A percentile compares a stretch with the other conserved stretches of the same genome.
These are phyloP conservation scores for Pedionomus torquatus DNA, from an alignment of 2,113 vertebrate genomes.

Conservation along the genomic window DNA sequence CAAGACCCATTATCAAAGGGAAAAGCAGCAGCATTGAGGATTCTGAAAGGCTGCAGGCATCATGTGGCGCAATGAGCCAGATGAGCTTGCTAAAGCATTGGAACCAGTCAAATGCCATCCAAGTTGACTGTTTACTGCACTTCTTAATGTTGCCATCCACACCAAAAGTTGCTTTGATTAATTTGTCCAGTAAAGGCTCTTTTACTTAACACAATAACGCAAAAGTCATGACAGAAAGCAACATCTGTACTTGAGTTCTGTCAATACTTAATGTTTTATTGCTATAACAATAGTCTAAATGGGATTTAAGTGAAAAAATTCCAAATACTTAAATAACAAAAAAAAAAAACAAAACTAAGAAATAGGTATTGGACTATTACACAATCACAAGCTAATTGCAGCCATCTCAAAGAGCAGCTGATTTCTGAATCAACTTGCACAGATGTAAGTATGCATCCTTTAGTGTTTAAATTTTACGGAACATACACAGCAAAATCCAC, in stretches of 20 bases:
- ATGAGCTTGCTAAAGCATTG: background rate
- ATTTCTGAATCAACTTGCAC: background rate
- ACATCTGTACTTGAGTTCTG: background rate
- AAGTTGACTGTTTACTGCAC: background rate
- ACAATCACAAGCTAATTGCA: background rate
- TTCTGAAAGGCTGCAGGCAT: constrained; percentile 35
- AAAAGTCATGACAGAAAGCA: background rate
- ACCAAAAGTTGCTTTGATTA: background rate
- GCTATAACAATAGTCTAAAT: background rate
- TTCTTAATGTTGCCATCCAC: background rate
- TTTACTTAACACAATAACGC: background rate
- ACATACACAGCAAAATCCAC: background rate
- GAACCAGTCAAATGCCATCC: background rate
- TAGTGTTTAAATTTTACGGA: background rate
- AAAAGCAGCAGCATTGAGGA: constrained; percentile 39
- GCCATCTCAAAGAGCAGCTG: background rate
- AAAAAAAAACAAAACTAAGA: background rate
- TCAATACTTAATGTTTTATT: background rate
- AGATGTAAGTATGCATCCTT: background rate
- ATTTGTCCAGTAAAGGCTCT: background rate
- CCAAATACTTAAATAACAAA: background rate
- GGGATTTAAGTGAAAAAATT: background rate
- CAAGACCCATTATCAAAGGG: constrained; percentile 36
- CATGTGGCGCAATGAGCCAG: background rate
- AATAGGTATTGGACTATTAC: background rate